Conservation (phyloP, 2,888 invertebrate species). For the Scaptomyza flava region DNA sequence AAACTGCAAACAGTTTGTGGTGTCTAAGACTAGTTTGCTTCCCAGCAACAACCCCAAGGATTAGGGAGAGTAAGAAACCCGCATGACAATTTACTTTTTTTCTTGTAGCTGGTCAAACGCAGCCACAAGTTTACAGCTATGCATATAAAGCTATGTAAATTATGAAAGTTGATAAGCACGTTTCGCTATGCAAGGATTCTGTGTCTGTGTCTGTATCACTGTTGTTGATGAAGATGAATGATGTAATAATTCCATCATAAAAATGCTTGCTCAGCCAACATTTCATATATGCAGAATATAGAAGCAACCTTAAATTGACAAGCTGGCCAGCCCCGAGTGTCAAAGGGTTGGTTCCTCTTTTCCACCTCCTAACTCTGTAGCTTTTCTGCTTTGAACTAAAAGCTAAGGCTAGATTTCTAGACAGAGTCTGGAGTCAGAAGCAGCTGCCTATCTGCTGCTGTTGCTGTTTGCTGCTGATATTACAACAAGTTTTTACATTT, state of each 20-base stretch:
- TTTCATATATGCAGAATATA: conserved; percentile 23
- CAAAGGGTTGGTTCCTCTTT: conserved; percentile 51
- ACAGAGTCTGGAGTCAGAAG: conserved; percentile 23
- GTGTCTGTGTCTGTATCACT: conserved; percentile 22
- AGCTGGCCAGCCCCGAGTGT: conserved; percentile 48
- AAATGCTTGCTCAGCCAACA: conserved; percentile 63
- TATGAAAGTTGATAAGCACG: conserved; percentile 66
- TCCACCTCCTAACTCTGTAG: conserved; percentile 3
- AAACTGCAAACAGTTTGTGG: conserved; percentile 22
- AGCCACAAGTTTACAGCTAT: conserved; percentile 35
- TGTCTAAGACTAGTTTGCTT: conserved; percentile 35
- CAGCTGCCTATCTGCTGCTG: conserved; percentile 23
- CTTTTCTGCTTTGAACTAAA: conserved; percentile 52
- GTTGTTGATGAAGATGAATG: conserved; percentile 78
- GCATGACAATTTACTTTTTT: conserved; percentile 32
- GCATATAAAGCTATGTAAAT: conserved; percentile 40
- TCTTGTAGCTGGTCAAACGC: conserved; percentile 11
- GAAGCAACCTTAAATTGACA: conserved; percentile 56
- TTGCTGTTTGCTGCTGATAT: conserved; percentile 14
- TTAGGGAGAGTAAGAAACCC: conserved; percentile 27
- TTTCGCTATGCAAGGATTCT: conserved; percentile 38
- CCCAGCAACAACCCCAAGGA: conserved; percentile 55
- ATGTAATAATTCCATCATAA: conserved; percentile 80
- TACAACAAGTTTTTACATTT: conserved; percentile 67
- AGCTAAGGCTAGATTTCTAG: conserved; percentile 44